Evolutionary conservation across 2,113 vertebrate species (phyloP).

Genomic region (Bubo scandiacus): DNA sequence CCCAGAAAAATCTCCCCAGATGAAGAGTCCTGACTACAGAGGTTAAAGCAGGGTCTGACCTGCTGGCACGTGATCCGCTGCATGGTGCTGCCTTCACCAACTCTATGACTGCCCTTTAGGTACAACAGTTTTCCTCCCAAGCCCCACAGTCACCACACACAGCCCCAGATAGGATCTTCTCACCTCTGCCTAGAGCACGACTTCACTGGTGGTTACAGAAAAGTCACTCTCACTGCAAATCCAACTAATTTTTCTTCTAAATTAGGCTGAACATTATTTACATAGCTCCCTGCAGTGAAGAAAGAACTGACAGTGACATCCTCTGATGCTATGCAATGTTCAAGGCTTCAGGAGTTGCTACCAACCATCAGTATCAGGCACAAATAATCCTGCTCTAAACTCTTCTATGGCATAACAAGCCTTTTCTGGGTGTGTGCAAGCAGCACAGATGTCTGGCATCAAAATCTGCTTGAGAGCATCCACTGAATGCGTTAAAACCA

Average conservation of each 20-base stretch:
- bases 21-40: background rate
- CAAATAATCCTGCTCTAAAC: background rate
- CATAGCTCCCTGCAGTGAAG: conserved; percentile 72
- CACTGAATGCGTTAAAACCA: background rate
- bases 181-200: background rate
- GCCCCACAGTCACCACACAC: background rate
- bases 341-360: conserved; percentile 66
- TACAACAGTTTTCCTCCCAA: background rate
- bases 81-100: background rate
- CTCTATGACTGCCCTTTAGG: background rate
- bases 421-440: background rate
- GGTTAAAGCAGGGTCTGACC: background rate
- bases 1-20: background rate
- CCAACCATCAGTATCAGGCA: conserved; percentile 16
- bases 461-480: conserved; percentile 29
- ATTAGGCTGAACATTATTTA: conserved; percentile 72
- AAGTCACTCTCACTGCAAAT: conserved; percentile 70
- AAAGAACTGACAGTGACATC: conserved; percentile 65
- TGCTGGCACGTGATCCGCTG: background rate
- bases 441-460: conserved; percentile 35
- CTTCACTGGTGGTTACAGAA: conserved; percentile 42
- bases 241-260: conserved; percentile 57
- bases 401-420: background rate
- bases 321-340: conserved; percentile 61
- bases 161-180: background rate